Evolutionary conservation across 1,140 invertebrate genomes (phyloP).

Genomic region (Cydia splendana): DNA sequence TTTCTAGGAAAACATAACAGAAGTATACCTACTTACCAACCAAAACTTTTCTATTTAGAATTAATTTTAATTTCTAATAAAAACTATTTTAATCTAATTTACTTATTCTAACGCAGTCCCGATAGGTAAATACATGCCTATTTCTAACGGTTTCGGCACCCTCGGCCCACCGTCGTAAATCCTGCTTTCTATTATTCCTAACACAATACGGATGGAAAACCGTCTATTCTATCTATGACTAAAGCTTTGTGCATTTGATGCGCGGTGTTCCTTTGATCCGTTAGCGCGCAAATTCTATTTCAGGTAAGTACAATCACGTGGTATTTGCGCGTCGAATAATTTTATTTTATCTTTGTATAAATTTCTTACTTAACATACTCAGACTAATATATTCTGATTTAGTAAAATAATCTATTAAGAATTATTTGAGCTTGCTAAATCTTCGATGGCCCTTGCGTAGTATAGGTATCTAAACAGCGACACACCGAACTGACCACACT

Average conservation of each 20-base stretch:
- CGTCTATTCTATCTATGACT: conserved; percentile 11
- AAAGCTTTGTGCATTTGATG: background rate
- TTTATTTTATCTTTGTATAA: background rate
- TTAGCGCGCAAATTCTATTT: conserved; percentile 14
- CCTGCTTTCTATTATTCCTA: conserved; percentile 8
- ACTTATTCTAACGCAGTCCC: background rate
- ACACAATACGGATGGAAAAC: background rate
- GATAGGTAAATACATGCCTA: background rate
- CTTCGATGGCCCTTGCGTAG: too few relatives aligned
- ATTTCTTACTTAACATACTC: background rate
- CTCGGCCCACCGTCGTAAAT: background rate
- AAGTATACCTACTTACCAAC: background rate
- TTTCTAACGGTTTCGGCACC: background rate
- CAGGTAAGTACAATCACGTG: background rate
- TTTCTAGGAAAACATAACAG: background rate
- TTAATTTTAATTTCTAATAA: background rate
- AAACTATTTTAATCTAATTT: background rate
- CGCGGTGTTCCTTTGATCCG: background rate
- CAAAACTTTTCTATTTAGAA: conserved; percentile 6
- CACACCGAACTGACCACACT: too few relatives aligned
- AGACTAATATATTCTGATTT: background rate
- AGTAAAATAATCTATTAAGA: background rate
- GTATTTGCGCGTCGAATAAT: background rate
- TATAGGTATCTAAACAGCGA: too few relatives aligned
- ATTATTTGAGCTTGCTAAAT: background rate